Base-by-base conservation (phyloP, 2,797 vertebrate species). In the Cirrhinus mrigala region DNA sequence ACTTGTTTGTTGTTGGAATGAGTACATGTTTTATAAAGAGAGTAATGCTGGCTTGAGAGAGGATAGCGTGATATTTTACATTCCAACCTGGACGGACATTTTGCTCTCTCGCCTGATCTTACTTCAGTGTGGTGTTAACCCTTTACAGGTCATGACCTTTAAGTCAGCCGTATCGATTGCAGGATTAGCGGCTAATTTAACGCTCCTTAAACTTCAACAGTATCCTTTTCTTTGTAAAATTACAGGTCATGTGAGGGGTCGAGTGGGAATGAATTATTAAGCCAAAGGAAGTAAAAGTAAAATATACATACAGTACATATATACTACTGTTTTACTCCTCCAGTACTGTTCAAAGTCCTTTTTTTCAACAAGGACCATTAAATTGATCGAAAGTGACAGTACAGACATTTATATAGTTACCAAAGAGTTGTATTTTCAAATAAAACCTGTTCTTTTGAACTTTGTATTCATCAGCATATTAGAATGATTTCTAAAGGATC, bases 61-160 rank as follows among this genome's bases (percentile, higher is more conserved):
- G 87, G 88, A 56, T 46, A 40, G 48, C 54, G 22, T 83, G 68
- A 87, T 70, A 52, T 89, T 91, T 92, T 93, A 50, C 85, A 79
- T 91, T 90, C 91, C 91, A 90, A 52, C 52, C n/a, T 74, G 24
- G 64, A 12, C 4, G 0, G 46, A 48, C 29, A 15, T 33, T 69
- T 84, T 62, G 20, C 8, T 77, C 40, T 33, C 69, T 44, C 52
- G 12, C 78, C 8, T 81, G 87, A 52, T 81, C 87, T 90, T 90
- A 84, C 90, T 76, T 11, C 84, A 3, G 81, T 10, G 90, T 82
- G 27, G 40, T 75, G 86, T 89, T 91, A 78, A 22, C 84, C 81
- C 90, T 91, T 90, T 89, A 90, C 89, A 89, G 91, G 92, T 92
- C 69, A 18, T 77, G 91, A 92, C 94, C 94, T 87, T n/a, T 84